Evolutionary conservation across 2,888 invertebrate species (phyloP), one percentile per base, ranked within the genome.

Genomic region (Candidula unifasciata): DNA sequence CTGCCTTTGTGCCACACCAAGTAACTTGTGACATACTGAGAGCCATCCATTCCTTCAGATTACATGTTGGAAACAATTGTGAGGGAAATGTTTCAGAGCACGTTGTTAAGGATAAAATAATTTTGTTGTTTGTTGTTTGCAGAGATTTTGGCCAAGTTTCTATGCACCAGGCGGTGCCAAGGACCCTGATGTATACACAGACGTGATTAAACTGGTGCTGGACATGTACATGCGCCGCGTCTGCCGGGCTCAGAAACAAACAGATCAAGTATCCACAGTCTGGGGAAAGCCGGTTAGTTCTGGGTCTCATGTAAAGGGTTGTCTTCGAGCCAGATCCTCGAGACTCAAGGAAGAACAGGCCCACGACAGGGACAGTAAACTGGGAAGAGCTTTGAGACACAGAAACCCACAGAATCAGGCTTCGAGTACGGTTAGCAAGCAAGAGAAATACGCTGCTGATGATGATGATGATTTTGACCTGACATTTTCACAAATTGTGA

Each of bases 261-360:
- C 84, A 35, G 82, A 82, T 27, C 33, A 73, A 10, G 82, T 71
- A 8, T 80, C 77, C 21, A 6, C 88, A 18, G 66, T 64, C 6
- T 90, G 89, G 90, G 88, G 88, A 10, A 87, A 87, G 73, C 88
- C 91, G 1, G 88, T 91, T 0, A 88, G 87, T 68, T 80, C 87
- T 27, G 91, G 91, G 0, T 86, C 85, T 74, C 90, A 91, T 77
- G 74, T 85, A 80, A 80, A 87, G 0, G 87, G 76, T 35, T 90
- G 16, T 83, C 90, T 21, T 89, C 89, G 82, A 71, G 84, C 30
- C 89, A 89, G 68, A 86, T 77, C 68, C 85, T 89, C 57, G 88
- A 89, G 27, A 73, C 86, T 6, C 76, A 52, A 18, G 85, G 87
- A 2, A 52, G 79, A 37, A 30, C 37, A 21, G n/a, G 57, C 18